Conservation (phyloP, 2,888 invertebrate genomes). For the Oligia fasciuncula region DNA sequence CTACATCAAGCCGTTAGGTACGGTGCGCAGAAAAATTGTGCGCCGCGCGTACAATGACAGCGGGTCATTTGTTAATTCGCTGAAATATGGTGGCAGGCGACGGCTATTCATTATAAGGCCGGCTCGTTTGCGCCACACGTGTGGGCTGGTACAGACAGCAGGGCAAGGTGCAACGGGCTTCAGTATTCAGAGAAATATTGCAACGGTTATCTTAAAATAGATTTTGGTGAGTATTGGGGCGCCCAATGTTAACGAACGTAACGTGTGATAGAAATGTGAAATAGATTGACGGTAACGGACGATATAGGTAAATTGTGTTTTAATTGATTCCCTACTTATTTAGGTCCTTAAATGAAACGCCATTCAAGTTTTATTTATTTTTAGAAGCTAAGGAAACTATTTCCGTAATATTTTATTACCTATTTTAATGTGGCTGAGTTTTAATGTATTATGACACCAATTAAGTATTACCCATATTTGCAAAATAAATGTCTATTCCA, state of each 20-base stretch:
- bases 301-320: not conserved
- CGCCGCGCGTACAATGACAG: slow-evolving; percentile 86
- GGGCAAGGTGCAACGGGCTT: slow-evolving; percentile 43
- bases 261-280: not conserved
- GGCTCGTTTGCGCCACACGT: slow-evolving; percentile 89
- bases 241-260: not conserved
- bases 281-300: no score
- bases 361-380: not conserved
- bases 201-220: not conserved
- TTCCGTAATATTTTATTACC: not conserved
- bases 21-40: slow-evolving; percentile 89
- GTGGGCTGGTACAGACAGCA: slow-evolving; percentile 81
- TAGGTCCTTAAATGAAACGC: not conserved
- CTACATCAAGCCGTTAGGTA: slow-evolving; percentile 86
- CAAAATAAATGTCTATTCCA: no score
- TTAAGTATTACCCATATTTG: no score
- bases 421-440: no score
- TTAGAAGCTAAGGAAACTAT: not conserved
- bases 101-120: slow-evolving; percentile 89
- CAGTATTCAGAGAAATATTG: no score
- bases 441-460: no score
- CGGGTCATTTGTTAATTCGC: slow-evolving; percentile 89
- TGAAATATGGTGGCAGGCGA: slow-evolving; percentile 89
- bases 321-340: not conserved
- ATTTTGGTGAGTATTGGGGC: not conserved